These are phyloP conservation scores for Conus ventricosus DNA, from an alignment of 1,140 invertebrate species.

Conservation along the genomic window DNA sequence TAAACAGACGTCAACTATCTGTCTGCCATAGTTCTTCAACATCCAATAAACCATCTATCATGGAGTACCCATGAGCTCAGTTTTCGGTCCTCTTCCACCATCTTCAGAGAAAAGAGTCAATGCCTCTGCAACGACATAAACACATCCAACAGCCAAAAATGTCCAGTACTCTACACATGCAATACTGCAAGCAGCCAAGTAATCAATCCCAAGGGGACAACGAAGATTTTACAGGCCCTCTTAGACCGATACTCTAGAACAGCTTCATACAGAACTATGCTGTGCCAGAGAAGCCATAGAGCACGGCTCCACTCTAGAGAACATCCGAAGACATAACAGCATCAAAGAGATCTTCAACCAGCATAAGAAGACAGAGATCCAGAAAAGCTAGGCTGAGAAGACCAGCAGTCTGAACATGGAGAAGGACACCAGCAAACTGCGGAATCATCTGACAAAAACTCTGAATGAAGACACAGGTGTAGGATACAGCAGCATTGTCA, in stretches of 20 bases:
- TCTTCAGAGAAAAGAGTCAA: background rate
- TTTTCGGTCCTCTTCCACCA: background rate
- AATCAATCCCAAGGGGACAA: background rate
- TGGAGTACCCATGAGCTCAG: no score
- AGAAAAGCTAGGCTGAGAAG: background rate
- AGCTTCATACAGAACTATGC: background rate
- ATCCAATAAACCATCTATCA: no score
- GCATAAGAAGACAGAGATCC: slow-evolving; percentile 2
- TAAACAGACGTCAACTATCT: no score
- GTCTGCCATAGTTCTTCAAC: no score
- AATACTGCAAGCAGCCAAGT: background rate
- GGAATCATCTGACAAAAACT: background rate
- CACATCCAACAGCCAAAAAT: background rate
- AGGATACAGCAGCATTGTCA: background rate
- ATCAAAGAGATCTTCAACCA: background rate
- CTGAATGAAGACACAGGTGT: background rate
- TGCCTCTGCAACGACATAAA: background rate
- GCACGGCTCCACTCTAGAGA: background rate
- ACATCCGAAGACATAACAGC: slow-evolving; percentile 8
- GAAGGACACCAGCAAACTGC: slow-evolving; percentile 6
- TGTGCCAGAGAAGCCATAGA: background rate
- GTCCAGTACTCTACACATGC: background rate
- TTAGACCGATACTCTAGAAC: background rate
- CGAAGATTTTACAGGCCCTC: background rate
- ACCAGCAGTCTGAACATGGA: background rate